Evolutionary conservation across 2,113 vertebrate species (phyloP), one percentile per base, ranked within the genome.

Genomic region (Etia nguti): DNA sequence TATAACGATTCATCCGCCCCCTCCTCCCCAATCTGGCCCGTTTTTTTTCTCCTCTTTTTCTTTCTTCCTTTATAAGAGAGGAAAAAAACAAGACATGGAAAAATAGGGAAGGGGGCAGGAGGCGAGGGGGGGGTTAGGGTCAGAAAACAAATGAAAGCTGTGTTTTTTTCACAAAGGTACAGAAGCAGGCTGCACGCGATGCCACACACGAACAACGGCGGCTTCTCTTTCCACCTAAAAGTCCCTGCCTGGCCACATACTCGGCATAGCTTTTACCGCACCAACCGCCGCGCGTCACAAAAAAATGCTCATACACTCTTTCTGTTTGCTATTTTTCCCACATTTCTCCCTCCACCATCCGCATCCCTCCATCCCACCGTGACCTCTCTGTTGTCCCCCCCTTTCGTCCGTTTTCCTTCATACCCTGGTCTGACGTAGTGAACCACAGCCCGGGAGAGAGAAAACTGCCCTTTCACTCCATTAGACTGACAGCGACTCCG

Each of bases 401-500:
- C 29, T 68, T 41, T 22, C 11, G 38, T 85, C 79, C 6, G n/a
- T 50, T 80, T 57, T 68, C 79, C 54, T 60, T 88, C 34, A 8
- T 84, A 79, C 41, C 34, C 70, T 50, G n/a, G 36, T 85, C 80
- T 87, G 75, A 90, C 70, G 34, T 38, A 77, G 43, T 56, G 75
- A 92, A 88, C 86, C 85, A 79, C 29, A 3, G 87, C 70, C 90
- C 56, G 48, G 36, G 55, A 81, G 77, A 88, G 59, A 85, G 26
- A 85, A 83, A 84, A 62, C 79, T 22, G 86, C 89, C 91, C 91
- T 90, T 86, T 92, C 85, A 60, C 60, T 85, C 82, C 77, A 87
- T 89, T 82, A 89, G 65, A 85, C 80, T 87, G 92, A 92, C 88
- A 88, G 68, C 16, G 13, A 56, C 86, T 85, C 41, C 46, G 55